These are phyloP conservation scores for Drosophila punjabiensis DNA, from an alignment of 1,140 invertebrate species.

Conservation along the genomic window DNA sequence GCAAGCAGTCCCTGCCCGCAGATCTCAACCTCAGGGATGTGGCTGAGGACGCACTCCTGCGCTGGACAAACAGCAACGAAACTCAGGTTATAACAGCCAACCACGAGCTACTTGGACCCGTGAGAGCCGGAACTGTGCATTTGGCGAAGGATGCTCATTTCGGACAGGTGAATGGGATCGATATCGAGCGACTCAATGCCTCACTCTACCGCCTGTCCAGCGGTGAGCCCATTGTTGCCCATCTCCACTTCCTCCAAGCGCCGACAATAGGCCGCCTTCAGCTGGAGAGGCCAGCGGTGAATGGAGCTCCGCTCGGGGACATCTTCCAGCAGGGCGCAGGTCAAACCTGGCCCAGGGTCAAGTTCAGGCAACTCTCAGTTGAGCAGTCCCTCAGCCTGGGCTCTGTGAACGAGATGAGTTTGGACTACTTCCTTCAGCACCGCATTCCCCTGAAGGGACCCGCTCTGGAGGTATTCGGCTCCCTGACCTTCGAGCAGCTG, in stretches of 20 bases:
- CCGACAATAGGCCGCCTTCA: conserved; percentile 30
- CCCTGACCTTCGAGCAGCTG: conserved; percentile 68
- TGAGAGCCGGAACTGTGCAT: background rate
- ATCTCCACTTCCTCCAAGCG: conserved; percentile 45
- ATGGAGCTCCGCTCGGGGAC: conserved; percentile 22
- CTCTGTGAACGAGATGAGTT: conserved; percentile 62
- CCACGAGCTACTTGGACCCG: conserved; percentile 12
- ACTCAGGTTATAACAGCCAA: conserved; percentile 33
- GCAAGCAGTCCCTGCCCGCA: conserved; percentile 17
- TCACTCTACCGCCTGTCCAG: conserved; percentile 70
- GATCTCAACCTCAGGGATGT: conserved; percentile 58
- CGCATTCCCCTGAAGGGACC: conserved; percentile 55
- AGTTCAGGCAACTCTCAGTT: conserved; percentile 30
- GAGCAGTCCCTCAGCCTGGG: conserved; percentile 36
- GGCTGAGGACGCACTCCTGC: conserved; percentile 57
- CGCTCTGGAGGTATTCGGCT: conserved; percentile 65
- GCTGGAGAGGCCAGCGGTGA: conserved; percentile 45
- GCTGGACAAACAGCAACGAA: conserved; percentile 3
- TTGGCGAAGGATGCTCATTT: conserved; percentile 36
- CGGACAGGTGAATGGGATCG: conserved; percentile 57
- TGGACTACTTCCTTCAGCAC: conserved; percentile 67
- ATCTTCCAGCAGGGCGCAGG: conserved; percentile 39
- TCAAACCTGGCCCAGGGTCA: conserved; percentile 42
- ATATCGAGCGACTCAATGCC: conserved; percentile 61
- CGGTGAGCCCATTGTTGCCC: conserved; percentile 46